Evolutionary conservation across 2,797 vertebrate species (phyloP), one percentile per base, ranked within the genome.

Genomic region (Hypotaenidia okinawae): DNA sequence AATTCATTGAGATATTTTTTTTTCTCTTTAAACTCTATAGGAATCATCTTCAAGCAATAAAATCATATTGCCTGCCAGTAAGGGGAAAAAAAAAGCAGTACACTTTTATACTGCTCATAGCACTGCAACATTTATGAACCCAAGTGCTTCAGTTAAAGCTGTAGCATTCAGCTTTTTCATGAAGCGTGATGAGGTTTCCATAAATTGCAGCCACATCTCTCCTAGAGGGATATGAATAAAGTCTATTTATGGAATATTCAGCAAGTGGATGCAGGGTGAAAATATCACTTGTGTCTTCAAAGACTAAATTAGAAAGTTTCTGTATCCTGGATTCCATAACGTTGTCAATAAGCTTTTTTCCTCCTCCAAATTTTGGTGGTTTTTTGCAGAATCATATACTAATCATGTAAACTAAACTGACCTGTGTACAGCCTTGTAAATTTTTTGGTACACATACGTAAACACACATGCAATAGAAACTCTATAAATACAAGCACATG

Each of bases 151-250:
- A 47, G 63, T 69, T 59, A 83, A 93, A 94, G 92, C 86, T 85
- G 78, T 72, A 28, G 93, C 90, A 87, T 94, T 95, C 91, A 91
- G 93, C 94, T 95, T 77, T 88, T 87, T 78, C 93, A 57, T 33
- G 69, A 91, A 95, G 57, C 66, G 37, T 6, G 59, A 93, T 54
- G 62, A 92, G 87, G 39, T 67, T 95, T 93, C 93, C 93, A 95
- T 93, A 96, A 96, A 93, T 51, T 95, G 91, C 92, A 95, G 89
- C 79, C 92, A 93, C 81, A 2, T 89, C 73, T 90, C 68, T 95
- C 85, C 94, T 78, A 91, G 62, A 89, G 83, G 33, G 75, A 82
- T 91, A 90, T 90, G 91, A 94, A 95, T 96, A 93, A 96, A 90
- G 22, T 52, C 85, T 95, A 84, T 94, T 91, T 95, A 64, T 74